Base-by-base conservation (phyloP, 1,140 invertebrate species). In the Tetramorium parvispinum region DNA sequence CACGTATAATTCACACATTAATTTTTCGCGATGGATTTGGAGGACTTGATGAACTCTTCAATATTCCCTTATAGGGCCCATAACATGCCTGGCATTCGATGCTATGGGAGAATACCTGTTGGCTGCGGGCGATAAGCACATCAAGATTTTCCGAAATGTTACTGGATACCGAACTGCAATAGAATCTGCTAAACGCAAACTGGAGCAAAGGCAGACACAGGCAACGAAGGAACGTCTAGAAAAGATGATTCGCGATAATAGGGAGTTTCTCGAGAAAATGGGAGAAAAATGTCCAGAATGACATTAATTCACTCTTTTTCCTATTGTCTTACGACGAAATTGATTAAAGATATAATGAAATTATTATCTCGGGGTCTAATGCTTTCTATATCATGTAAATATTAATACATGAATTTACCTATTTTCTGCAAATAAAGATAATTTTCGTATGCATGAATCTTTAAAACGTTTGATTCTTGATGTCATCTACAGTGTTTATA, bases 81-180 rank as follows among this genome's bases (percentile, higher is more conserved):
- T 98, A 79, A 96, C 95, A 46, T 95, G 96, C 85, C 94, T 98
- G 61, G 91, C 95, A 27, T 98, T 98, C 93, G 97, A 98, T 92
- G 95, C 97, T 37, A 95, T 96, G 71, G 97, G 97, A 24, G 97
- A 97, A 91, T 97, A 97, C 92, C 91, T 99, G n/a, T 95, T 98
- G 78, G 96, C 97, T 2, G 96, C 97, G 71, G 98, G 97, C 16
- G 98, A 98, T 91, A 97, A 96, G 79, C 97, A 97, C 59, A 96
- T 98, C 18, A 96, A 97, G 66, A 96, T 99, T 24, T 97, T 98
- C 88, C 97, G 97, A 91, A 98, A 99, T 91, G 96, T 98, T 11
- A 96, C 97, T 82, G 98, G 98, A 7, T 97, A 97, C 91, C 95
- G 96, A 86, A 97, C 97, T 16, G 96, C 96, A 1, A 96, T 98